Evolutionary conservation across 1,140 invertebrate species (phyloP).

Genomic region (Battus philenor): DNA sequence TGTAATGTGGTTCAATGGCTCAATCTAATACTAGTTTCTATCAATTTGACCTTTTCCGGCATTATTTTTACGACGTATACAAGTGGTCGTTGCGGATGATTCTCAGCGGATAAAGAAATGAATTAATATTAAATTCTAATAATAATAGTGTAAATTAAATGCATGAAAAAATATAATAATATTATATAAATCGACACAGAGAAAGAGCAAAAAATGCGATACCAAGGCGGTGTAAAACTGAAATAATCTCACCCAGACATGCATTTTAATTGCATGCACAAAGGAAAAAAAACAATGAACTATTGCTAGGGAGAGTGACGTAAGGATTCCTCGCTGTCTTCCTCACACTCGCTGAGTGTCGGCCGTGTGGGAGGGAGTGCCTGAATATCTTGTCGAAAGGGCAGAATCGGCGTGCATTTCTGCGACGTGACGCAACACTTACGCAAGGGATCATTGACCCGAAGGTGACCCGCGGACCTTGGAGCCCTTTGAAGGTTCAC

Average conservation of each 20-base stretch:
- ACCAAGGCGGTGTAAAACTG: no score
- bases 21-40: no score
- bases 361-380: slow-evolving; percentile 17
- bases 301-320: slow-evolving; percentile 16
- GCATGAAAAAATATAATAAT: no score
- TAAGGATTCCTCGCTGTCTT: slow-evolving; percentile 19
- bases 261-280: slow-evolving; percentile 13
- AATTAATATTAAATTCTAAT: no score
- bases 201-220: no score
- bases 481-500: slow-evolving; percentile 24
- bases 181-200: no score
- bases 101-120: no score
- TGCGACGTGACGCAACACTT: slow-evolving; percentile 59
- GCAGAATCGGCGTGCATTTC: slow-evolving; percentile 45
- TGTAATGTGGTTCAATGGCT: no score
- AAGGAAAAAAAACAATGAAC: slow-evolving; percentile 27
- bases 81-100: no score
- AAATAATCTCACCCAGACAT: slow-evolving; percentile 1
- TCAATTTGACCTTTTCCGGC: no score
- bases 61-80: no score
- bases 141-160: no score
- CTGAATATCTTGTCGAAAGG: slow-evolving; percentile 26
- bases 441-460: slow-evolving; percentile 55
- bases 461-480: slow-evolving; percentile 42
- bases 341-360: slow-evolving; percentile 15